A percentile compares a stretch with the other conserved stretches of the same genome.
These are phyloP conservation scores for Speoplatyrhinus poulsoni DNA, from an alignment of 2,113 vertebrate genomes.

Conservation along the genomic window DNA sequence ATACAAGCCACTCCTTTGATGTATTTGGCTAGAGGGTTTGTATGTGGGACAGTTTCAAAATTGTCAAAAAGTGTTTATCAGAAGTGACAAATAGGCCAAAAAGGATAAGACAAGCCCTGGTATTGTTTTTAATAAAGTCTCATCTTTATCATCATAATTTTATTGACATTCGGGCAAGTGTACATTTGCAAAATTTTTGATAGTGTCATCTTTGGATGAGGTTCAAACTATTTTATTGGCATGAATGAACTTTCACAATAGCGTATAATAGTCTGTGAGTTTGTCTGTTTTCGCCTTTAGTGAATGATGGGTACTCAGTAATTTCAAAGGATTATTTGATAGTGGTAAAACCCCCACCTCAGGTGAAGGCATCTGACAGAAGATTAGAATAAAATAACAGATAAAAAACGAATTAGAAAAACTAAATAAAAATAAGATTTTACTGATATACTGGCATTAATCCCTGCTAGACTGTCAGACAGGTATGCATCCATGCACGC, in stretches of 20 bases:
- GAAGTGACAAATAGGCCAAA: too few relatives aligned
- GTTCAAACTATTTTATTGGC: background rate
- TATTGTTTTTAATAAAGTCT: too few relatives aligned
- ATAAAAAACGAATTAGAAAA: background rate
- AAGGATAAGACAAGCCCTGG: too few relatives aligned
- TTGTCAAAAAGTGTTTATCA: too few relatives aligned
- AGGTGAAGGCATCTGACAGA: constrained; percentile 1
- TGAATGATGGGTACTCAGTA: background rate
- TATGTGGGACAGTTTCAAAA: too few relatives aligned
- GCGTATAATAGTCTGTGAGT: background rate
- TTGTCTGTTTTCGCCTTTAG: background rate
- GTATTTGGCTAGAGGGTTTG: too few relatives aligned
- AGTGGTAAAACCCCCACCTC: constrained; percentile 14
- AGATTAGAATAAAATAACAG: background rate
- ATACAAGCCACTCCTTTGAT: too few relatives aligned
- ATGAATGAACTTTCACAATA: background rate
- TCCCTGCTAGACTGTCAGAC: constrained; percentile 5
- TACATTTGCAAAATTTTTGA: background rate
- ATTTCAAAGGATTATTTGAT: constrained; percentile 6
- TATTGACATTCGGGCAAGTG: too few relatives aligned
- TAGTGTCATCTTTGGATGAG: background rate
- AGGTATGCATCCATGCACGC: background rate
- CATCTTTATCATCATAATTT: too few relatives aligned
- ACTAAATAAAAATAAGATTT: constrained; percentile 5
- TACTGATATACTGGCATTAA: background rate